Base-by-base conservation (phyloP, 2,888 invertebrate species). In the Meghimatium bilineatum region DNA sequence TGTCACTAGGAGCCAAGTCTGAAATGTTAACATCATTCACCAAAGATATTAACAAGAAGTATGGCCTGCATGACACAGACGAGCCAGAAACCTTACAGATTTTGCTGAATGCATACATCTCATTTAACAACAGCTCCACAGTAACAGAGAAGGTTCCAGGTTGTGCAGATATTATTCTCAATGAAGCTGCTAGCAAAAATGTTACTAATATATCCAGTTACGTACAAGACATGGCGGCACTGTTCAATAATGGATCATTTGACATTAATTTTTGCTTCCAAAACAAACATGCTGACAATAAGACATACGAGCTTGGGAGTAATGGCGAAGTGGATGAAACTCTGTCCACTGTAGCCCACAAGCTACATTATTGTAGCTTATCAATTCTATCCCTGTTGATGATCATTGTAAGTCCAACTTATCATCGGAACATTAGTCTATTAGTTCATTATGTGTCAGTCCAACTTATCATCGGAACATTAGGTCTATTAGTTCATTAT, bases 361-460 rank as follows among this genome's bases (percentile, higher is more conserved):
- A 86, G 12, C 85, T 91, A 36, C 91, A 91, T 82, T 90, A 90
- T 84, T 87, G 88, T 49, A 90, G 90, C 69, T 88, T 91, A 3
- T 83, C 88, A 20, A 91, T 91, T 29, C 85, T 91, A 14, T 87
- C 88, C 8, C 86, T 91, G 26, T 87, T 91, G 1, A 88, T 89
- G 1, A 52, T 89, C 8, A 86, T 88, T 87, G 89, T 89, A 86
- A 81, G 86, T 80, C 2, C n/a, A 14, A 44, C 44, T 44, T n/a
- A n/a, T n/a, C n/a, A n/a, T n/a, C n/a, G n/a, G n/a, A n/a, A n/a
- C n/a, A n/a, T n/a, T n/a, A n/a, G n/a, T n/a, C n/a, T n/a, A n/a
- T n/a, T n/a, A n/a, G n/a, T n/a, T n/a, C n/a, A n/a, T n/a, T n/a
- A n/a, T n/a, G n/a, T n/a, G n/a, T n/a, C n/a, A n/a, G n/a, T n/a